A percentile compares a stretch with the other conserved stretches of the same genome.
Conservation (phyloP, 2,888 invertebrate species). For the Gibbula magus region DNA sequence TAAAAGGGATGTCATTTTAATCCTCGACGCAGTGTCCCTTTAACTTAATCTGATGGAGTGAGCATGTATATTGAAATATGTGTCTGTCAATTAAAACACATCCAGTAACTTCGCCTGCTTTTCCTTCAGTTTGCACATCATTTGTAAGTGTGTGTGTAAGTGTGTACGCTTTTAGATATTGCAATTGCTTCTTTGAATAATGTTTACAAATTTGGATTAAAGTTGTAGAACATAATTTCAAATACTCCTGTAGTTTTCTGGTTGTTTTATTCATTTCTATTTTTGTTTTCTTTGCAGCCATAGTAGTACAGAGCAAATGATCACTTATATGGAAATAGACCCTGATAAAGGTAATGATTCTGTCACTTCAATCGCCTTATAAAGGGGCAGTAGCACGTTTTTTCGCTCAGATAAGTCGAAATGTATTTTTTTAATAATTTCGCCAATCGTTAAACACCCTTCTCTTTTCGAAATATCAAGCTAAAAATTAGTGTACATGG, state of each 20-base stretch:
- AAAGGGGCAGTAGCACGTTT: too few species aligned
- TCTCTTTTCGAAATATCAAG: too few species aligned
- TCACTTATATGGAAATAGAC: constrained; percentile 80
- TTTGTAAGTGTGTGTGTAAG: neutral
- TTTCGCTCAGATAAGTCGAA: too few species aligned
- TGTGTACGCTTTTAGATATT: neutral
- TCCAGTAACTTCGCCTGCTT: neutral
- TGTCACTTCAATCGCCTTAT: too few species aligned
- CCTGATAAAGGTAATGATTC: constrained; percentile 76
- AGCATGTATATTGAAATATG: too few species aligned
- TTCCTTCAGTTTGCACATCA: neutral
- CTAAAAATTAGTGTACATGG: too few species aligned
- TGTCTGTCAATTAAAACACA: neutral
- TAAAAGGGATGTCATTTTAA: too few species aligned
- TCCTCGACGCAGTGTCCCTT: too few species aligned
- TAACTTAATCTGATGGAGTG: too few species aligned
- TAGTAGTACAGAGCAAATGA: constrained; percentile 76
- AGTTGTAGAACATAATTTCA: neutral
- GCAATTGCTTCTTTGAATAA: neutral
- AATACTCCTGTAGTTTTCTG: neutral
- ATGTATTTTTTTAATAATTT: too few species aligned
- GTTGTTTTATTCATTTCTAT: neutral
- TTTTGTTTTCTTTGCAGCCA: constrained; percentile 62
- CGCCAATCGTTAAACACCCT: too few species aligned
- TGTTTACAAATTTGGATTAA: neutral